Percentiles rank a stretch among this genome's conserved stretches.
phyloP scores from a whole-genome alignment of 2,113 vertebrate genomes.

The Scortum barcoo region DNA sequence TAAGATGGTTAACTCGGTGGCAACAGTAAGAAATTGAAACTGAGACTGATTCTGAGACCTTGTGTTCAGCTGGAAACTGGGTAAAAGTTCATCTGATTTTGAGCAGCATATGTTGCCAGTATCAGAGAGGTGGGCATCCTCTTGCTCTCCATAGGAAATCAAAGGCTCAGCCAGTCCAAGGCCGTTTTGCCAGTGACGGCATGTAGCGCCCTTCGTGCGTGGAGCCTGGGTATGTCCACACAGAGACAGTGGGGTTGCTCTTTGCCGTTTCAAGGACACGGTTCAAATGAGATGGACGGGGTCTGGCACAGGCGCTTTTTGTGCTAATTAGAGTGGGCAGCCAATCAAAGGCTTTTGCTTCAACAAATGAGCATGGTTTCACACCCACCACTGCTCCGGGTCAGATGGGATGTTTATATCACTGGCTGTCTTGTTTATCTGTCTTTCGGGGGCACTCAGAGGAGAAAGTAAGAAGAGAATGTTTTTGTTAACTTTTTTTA shows the following conservation, averaged over 20 bases:
- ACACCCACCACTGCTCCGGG: slow-evolving; percentile 36
- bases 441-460: background rate
- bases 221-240: slow-evolving; percentile 26
- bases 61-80: background rate
- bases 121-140: background rate
- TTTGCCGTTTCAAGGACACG: slow-evolving; percentile 56
- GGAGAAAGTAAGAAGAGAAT: slow-evolving; percentile 4
- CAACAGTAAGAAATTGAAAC: background rate
- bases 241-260: slow-evolving; percentile 14
- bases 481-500: slow-evolving; percentile 32
- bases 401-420: slow-evolving; percentile 48
- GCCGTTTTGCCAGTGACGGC: slow-evolving; percentile 21
- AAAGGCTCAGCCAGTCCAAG: slow-evolving; percentile 25
- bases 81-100: background rate
- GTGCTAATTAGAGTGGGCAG: slow-evolving; percentile 57
- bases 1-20: background rate
- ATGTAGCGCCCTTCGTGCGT: slow-evolving; percentile 1
- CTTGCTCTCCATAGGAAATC: slow-evolving; percentile 1
- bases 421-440: slow-evolving; percentile 23
- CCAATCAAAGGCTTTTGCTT: slow-evolving; percentile 57
- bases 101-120: background rate
- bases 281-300: slow-evolving; percentile 9
- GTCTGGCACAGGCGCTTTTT: slow-evolving; percentile 28
- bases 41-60: slow-evolving; percentile 6
- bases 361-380: slow-evolving; percentile 57